Percentiles rank a stretch among this genome's conserved stretches.
Conservation (phyloP, 2,797 vertebrate species). For the Macropus fuliginosus region DNA sequence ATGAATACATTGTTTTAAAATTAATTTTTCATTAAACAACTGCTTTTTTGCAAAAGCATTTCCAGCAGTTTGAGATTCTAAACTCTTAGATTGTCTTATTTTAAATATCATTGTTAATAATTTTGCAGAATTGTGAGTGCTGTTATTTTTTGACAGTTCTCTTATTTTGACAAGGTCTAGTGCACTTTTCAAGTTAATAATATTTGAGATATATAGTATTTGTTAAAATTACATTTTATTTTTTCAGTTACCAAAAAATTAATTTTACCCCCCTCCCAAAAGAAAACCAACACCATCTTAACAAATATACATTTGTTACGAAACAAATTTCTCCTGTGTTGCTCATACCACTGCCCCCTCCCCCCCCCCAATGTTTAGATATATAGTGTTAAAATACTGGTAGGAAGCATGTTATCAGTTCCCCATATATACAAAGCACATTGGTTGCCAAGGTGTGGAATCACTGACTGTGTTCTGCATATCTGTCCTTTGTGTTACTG, state of each 20-base stretch:
- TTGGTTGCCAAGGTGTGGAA: not conserved
- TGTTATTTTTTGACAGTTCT: constrained; percentile 39
- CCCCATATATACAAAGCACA: not conserved
- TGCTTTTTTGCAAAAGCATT: constrained; percentile 50
- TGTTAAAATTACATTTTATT: constrained; percentile 10
- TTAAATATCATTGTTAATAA: constrained; percentile 40
- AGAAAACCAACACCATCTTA: not conserved
- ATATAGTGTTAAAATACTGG: not conserved
- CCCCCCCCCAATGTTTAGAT: not conserved
- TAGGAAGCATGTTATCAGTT: constrained; percentile 47
- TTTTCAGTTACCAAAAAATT: not conserved
- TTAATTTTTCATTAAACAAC: constrained; percentile 29
- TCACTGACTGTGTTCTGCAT: not conserved
- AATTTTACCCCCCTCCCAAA: not conserved
- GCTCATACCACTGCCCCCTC: not conserved
- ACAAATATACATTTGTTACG: not conserved
- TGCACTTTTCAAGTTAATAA: constrained; percentile 22
- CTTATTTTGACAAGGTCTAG: constrained; percentile 39
- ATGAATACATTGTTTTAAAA: constrained; percentile 37
- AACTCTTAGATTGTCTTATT: constrained; percentile 35
- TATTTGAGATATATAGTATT: constrained; percentile 4
- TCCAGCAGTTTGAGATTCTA: constrained; percentile 45
- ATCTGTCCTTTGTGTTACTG: constrained; percentile 27
- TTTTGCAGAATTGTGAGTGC: constrained; percentile 30
- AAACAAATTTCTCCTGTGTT: not conserved